Conservation (phyloP, 1,140 invertebrate genomes). For the Drosophila pachea region DNA sequence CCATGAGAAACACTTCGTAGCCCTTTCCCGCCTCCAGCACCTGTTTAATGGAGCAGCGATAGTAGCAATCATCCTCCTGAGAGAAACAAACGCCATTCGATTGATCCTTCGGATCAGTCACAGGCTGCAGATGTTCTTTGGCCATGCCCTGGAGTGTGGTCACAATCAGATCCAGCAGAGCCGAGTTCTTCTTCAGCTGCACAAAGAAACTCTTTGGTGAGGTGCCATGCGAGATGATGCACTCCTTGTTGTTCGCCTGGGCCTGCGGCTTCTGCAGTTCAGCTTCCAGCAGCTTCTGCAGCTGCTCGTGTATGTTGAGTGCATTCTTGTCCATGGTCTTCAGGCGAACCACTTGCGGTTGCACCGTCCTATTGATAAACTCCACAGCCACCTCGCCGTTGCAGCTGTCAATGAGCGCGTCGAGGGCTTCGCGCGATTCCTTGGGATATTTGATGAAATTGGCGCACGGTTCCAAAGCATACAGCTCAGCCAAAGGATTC, state of each 20-base stretch:
- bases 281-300: conserved; percentile 51
- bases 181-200: conserved; percentile 82
- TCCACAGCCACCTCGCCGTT: conserved; percentile 69
- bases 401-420: conserved; percentile 68
- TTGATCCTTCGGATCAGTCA: conserved; percentile 1
- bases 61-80: conserved; percentile 85
- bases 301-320: conserved; percentile 56
- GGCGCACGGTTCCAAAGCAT: conserved; percentile 79
- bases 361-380: conserved; percentile 42
- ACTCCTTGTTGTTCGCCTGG: conserved; percentile 42
- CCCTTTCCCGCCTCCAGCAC: conserved; percentile 80
- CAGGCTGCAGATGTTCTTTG: conserved; percentile 36
- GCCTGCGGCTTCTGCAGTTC: conserved; percentile 29
- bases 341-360: conserved; percentile 49
- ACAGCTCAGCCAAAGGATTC: conserved; percentile 82
- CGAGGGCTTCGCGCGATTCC: conserved; percentile 43
- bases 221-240: conserved; percentile 82
- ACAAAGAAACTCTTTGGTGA: conserved; percentile 86
- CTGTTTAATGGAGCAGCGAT: conserved; percentile 83
- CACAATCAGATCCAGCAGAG: conserved; percentile 82
- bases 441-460: conserved; percentile 50
- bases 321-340: conserved; percentile 45
- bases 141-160: conserved; percentile 78
- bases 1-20: conserved; percentile 84
- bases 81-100: conserved; percentile 82